phyloP scores from a whole-genome alignment of 1,140 invertebrate species.

The Camponotus floridanus region DNA sequence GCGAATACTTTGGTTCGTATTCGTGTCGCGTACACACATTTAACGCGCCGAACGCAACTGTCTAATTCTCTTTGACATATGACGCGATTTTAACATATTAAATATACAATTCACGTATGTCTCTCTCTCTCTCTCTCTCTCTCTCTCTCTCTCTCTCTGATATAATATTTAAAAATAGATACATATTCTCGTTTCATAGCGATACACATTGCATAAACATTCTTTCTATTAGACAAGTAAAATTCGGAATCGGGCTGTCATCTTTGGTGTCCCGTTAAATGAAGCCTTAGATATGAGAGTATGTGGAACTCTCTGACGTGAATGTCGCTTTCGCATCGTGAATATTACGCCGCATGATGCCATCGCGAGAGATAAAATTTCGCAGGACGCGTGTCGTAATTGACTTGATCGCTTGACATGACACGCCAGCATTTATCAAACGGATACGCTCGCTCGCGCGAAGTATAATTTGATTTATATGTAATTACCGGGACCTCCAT shows the following conservation, averaged over 20 bases:
- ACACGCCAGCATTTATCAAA: conserved; percentile 74
- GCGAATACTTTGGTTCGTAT: conserved; percentile 56
- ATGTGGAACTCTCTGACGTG: conserved; percentile 28
- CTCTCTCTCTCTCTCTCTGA: neutral
- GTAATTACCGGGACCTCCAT: conserved; percentile 82
- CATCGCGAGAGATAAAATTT: conserved; percentile 66
- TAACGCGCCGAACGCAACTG: conserved; percentile 38
- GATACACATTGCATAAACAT: neutral
- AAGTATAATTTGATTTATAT: conserved; percentile 83
- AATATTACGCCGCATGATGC: conserved; percentile 30
- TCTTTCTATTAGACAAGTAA: neutral
- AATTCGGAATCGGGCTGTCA: neutral
- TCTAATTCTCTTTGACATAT: conserved; percentile 47
- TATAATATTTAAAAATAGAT: neutral
- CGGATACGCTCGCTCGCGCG: conserved; percentile 69
- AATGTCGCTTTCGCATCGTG: conserved; percentile 43
- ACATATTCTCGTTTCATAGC: neutral
- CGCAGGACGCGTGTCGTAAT: conserved; percentile 65
- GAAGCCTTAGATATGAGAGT: conserved; percentile 24
- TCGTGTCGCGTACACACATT: conserved; percentile 19
- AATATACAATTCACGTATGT: neutral
- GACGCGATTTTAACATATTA: neutral
- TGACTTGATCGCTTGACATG: conserved; percentile 73
- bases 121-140: too few relatives aligned
- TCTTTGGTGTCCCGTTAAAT: neutral